Conservation (phyloP, 2,888 invertebrate genomes). For the Mimachlamys varia region DNA sequence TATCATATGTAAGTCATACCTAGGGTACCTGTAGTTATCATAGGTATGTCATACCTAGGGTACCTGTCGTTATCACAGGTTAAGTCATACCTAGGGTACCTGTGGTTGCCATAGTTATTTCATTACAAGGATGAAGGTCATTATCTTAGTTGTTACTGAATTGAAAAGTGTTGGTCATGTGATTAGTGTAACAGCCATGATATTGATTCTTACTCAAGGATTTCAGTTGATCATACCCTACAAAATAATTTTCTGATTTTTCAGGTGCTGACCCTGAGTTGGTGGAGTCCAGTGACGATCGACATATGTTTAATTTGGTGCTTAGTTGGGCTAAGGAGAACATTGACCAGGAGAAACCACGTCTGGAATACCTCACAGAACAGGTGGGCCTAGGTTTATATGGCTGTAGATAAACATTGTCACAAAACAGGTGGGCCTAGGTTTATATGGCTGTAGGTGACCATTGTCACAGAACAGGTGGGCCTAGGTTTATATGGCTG, state of each 20-base stretch:
- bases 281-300: slow-evolving; percentile 84
- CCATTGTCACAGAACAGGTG: too few species aligned
- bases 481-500: too few species aligned
- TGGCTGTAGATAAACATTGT: too few species aligned
- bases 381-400: slow-evolving; percentile 82
- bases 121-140: background rate
- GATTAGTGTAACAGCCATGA: too few species aligned
- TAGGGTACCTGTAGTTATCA: background rate
- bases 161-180: background rate
- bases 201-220: too few species aligned
- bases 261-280: slow-evolving; percentile 85
- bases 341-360: slow-evolving; percentile 77
- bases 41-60: background rate
- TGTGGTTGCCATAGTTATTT: background rate
- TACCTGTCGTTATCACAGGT: background rate
- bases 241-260: slow-evolving; percentile 24
- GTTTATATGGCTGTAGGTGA: too few species aligned
- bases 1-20: background rate
- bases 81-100: background rate
- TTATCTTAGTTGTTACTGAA: background rate
- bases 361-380: slow-evolving; percentile 82
- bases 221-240: background rate
- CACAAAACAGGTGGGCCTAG: too few species aligned
- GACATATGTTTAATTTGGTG: slow-evolving; percentile 86
- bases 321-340: slow-evolving; percentile 85